Base-by-base conservation (phyloP, 1,140 invertebrate species). In the Ceratina calcarata region DNA sequence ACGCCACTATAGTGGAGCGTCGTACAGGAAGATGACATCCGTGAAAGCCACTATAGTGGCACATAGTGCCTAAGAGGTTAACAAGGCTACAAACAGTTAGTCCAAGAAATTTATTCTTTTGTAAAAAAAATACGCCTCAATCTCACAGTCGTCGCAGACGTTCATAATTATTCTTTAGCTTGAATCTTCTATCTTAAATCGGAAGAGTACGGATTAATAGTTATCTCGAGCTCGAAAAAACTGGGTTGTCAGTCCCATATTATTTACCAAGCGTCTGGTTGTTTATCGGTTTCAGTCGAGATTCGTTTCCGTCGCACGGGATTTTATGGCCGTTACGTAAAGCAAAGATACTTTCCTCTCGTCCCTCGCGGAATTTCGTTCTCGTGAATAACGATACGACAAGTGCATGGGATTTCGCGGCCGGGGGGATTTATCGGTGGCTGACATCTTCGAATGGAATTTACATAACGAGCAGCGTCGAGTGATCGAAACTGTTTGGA, bases 281-380 rank as follows among this genome's bases (percentile, higher is more conserved):
- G 51, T 70, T 76, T 51, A 57, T 70, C 51, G 27, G 22, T 68
- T n/a, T 55, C 61, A 51, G 8, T 45, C 37, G 37, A 45, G 53
- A 15, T 37, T 45, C 10, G 13, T 65, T 22, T 22, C 32, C 51
- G 20, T 37, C 12, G 8, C 61, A 18, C 15, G 20, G n/a, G n/a
- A 32, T 55, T 57, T 76, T 76, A 51, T 45, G 8, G n/a, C 16
- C 45, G 22, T 81, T 83, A 76, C 61, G 24, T 55, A 81, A 81
- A 8, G 16, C 6, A 20, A 53, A 45, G 22, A 18, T 27, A 27
- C 49, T 72, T 60, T 12, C n/a, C 3, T 20, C 18, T 24, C 22
- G 0, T 24, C 3, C n/a, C 32, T 51, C 8, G 27, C 4, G 22
- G 27, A n/a, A 37, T 57, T 22, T 65, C 22, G 22, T 45, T 37